Evolutionary conservation across 2,797 vertebrate species (phyloP).

Genomic region (Siniperca undulata): DNA sequence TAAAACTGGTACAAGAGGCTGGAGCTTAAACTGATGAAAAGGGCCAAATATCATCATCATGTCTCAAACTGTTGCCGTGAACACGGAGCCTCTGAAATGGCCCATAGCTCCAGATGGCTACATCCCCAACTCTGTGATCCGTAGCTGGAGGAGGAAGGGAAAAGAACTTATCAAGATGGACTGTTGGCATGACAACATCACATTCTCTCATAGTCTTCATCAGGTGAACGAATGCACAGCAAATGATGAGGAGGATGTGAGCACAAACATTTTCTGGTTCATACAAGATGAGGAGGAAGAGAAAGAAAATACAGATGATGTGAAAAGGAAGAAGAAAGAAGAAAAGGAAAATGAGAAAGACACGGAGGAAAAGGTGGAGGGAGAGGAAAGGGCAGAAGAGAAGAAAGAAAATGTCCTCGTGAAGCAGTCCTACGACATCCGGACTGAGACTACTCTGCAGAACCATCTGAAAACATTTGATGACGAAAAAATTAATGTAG

Average conservation of each 20-base stretch:
- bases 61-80: not conserved
- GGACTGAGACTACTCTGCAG: not conserved
- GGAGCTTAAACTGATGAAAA: not conserved
- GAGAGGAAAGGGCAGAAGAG: not conserved
- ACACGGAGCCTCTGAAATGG: slow-evolving; percentile 17
- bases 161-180: rapidly evolving
- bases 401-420: not conserved
- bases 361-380: not conserved
- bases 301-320: not conserved
- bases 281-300: no score
- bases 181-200: not conserved
- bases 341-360: not conserved
- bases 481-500: not conserved
- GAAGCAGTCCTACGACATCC: no score
- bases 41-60: not conserved
- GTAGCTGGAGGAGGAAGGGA: slow-evolving; percentile 14
- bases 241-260: no score
- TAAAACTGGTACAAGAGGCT: not conserved
- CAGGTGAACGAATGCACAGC: not conserved
- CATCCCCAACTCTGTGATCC: slow-evolving; percentile 68
- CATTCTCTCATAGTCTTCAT: no score
- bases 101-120: slow-evolving; percentile 68
- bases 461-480: not conserved
- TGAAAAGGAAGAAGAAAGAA: not conserved
- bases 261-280: no score